Conservation (phyloP, 1,140 invertebrate species). For the Tetramorium alpestre region DNA sequence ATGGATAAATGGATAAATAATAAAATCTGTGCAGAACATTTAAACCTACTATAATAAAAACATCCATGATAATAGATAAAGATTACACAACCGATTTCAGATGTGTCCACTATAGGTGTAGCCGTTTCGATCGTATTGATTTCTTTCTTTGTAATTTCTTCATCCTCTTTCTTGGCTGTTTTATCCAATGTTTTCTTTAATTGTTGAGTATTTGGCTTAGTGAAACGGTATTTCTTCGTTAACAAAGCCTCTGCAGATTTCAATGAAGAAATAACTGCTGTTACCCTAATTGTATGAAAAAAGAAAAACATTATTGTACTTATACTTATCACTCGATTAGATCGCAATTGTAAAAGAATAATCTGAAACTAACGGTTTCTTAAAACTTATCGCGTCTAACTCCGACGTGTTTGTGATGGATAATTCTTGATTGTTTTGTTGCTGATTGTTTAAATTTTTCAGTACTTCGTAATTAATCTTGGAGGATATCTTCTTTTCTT, state of each 20-base stretch:
- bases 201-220: constrained; percentile 34
- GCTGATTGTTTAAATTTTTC: constrained; percentile 89
- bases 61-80: constrained; percentile 10
- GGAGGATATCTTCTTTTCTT: constrained; percentile 97
- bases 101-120: constrained; percentile 26
- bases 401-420: background rate
- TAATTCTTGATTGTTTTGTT: constrained; percentile 67
- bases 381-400: constrained; percentile 34
- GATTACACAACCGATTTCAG: constrained; percentile 58
- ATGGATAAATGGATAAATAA: constrained; percentile 53
- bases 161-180: constrained; percentile 3
- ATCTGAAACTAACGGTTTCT: constrained; percentile 66
- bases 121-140: constrained; percentile 3
- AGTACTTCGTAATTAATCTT: constrained; percentile 99
- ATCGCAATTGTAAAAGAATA: background rate
- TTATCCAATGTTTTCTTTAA: constrained; percentile 8
- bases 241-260: background rate
- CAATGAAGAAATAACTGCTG: background rate
- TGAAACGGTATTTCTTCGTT: constrained; percentile 54
- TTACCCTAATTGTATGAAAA: constrained; percentile 3
- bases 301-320: background rate
- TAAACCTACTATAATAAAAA: background rate
- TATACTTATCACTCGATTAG: background rate
- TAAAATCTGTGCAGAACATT: background rate
- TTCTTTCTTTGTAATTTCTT: constrained; percentile 36